Conservation (phyloP, 2,888 invertebrate genomes). For the Phorcus lineatus region DNA sequence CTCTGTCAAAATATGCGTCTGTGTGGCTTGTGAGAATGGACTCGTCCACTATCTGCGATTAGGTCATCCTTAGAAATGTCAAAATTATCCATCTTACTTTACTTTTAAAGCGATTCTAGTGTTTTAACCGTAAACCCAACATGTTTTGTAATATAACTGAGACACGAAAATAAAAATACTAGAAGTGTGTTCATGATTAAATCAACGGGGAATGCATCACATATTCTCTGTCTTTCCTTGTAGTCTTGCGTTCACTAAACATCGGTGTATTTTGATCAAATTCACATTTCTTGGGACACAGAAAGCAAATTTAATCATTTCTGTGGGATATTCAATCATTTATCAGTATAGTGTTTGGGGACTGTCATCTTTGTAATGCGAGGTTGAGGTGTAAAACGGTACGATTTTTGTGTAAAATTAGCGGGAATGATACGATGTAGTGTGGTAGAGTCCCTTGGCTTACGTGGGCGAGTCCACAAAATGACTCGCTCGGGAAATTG, state of each 20-base stretch:
- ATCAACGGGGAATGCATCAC: background rate
- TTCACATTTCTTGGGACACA: background rate
- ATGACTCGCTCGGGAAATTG: background rate
- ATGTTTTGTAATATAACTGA: no score
- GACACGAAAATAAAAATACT: no score
- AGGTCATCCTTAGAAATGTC: conserved; percentile 6
- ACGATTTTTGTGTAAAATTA: conserved; percentile 29
- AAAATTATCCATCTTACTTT: background rate
- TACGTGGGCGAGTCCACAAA: conserved; percentile 35
- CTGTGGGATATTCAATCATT: background rate
- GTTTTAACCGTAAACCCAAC: background rate
- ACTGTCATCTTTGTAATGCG: background rate
- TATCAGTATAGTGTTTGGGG: background rate
- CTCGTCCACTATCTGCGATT: conserved; percentile 33
- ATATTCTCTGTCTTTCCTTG: background rate
- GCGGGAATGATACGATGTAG: conserved; percentile 38
- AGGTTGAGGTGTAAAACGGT: background rate
- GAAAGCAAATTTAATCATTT: background rate
- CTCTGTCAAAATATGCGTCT: conserved; percentile 20
- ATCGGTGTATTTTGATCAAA: conserved; percentile 13
- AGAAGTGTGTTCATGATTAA: no score
- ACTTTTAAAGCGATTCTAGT: background rate
- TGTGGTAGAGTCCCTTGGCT: conserved; percentile 31
- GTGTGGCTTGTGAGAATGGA: conserved; percentile 33
- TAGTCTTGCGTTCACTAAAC: background rate